Evolutionary conservation across 2,113 vertebrate species (phyloP).

Genomic region (Oreotrochilus melanogaster): DNA sequence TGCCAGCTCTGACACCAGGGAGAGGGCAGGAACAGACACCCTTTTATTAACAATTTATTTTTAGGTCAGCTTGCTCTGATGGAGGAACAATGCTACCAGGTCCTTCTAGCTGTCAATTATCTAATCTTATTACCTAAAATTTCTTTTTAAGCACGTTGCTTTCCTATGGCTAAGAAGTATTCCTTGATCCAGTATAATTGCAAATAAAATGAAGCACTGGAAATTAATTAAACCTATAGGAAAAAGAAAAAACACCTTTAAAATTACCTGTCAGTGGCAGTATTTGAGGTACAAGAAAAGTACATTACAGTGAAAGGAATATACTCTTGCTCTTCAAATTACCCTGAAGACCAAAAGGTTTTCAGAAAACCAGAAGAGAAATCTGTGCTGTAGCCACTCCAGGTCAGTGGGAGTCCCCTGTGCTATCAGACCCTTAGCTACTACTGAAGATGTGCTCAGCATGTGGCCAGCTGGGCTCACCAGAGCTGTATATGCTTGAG

Average conservation of each 20-base stretch:
- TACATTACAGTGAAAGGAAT: background rate
- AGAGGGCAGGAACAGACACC: background rate
- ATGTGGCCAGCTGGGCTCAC: background rate
- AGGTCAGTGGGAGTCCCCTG: background rate
- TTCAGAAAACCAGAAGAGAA: background rate
- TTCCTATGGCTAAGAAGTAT: background rate
- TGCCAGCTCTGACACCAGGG: background rate
- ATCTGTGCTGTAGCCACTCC: fast-evolving
- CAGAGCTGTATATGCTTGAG: background rate
- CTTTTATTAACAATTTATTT: background rate
- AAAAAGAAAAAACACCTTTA: background rate
- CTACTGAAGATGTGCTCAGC: background rate
- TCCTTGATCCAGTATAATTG: background rate
- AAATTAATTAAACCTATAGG: background rate
- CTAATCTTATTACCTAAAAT: background rate
- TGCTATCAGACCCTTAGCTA: background rate
- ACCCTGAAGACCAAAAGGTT: background rate
- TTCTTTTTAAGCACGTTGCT: background rate
- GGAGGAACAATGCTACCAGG: background rate
- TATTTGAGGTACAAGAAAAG: background rate
- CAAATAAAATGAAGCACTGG: background rate
- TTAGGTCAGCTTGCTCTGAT: background rate
- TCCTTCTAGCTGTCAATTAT: background rate
- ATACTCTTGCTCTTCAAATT: background rate
- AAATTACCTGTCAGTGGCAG: background rate